These are phyloP conservation scores for Discoglossus pictus DNA, from an alignment of 2,797 vertebrate genomes.

Conservation along the genomic window DNA sequence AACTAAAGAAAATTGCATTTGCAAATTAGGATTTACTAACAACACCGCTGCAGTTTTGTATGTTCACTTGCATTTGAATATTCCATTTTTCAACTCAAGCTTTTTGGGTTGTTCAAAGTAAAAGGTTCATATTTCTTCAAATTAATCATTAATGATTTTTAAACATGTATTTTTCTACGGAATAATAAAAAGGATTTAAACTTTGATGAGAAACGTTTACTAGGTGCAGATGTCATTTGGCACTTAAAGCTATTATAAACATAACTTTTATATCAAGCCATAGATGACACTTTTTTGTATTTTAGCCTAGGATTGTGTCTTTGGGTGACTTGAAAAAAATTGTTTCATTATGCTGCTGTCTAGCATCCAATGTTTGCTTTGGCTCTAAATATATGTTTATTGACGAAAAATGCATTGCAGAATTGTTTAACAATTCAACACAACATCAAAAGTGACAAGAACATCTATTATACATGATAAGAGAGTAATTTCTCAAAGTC, in stretches of 20 bases:
- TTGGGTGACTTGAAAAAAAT: slow-evolving; percentile 22
- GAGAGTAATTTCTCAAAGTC: slow-evolving; percentile 16
- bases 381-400: slow-evolving; percentile 28
- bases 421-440: slow-evolving; percentile 38
- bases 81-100: too few relatives aligned
- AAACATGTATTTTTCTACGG: too few relatives aligned
- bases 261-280: slow-evolving; percentile 11
- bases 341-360: slow-evolving; percentile 37
- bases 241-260: slow-evolving; percentile 3
- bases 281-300: slow-evolving; percentile 25
- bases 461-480: slow-evolving; percentile 30
- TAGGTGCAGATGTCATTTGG: background rate
- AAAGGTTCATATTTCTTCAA: too few relatives aligned
- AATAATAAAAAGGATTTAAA: too few relatives aligned
- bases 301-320: slow-evolving; percentile 18
- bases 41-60: too few relatives aligned
- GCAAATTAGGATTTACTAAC: too few relatives aligned
- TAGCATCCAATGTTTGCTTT: slow-evolving; percentile 40
- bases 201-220: background rate
- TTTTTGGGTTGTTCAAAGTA: too few relatives aligned
- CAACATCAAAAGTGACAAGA: slow-evolving; percentile 35
- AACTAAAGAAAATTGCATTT: too few relatives aligned
- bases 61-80: too few relatives aligned
- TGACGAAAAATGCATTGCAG: slow-evolving; percentile 30
- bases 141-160: too few relatives aligned